phyloP scores from a whole-genome alignment of 2,113 vertebrate species.

The Ciconia stormi region DNA sequence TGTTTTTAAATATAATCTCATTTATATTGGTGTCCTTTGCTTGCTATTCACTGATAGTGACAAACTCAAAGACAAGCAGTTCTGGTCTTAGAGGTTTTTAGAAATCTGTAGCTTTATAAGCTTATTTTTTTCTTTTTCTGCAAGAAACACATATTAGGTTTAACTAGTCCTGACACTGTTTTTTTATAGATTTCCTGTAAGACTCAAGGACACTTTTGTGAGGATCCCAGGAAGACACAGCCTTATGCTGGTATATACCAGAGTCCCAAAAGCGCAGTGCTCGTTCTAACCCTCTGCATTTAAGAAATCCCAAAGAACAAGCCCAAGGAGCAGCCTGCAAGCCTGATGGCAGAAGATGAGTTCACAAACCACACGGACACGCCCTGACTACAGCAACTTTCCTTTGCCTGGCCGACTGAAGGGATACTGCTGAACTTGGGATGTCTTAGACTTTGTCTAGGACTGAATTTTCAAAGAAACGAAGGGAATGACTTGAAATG shows the following conservation, averaged over 20 bases:
- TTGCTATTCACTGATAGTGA: background rate
- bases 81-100: background rate
- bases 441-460: background rate
- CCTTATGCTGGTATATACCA: background rate
- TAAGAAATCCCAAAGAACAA: background rate
- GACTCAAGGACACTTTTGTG: background rate
- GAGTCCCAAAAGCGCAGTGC: background rate
- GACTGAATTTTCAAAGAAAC: background rate
- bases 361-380: background rate
- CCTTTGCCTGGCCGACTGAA: background rate
- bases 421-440: background rate
- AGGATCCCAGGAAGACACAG: background rate
- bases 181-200: background rate
- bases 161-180: background rate
- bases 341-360: background rate
- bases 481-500: background rate
- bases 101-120: background rate
- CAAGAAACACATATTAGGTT: background rate
- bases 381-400: background rate
- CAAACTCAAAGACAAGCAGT: background rate
- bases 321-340: background rate
- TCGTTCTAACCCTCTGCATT: background rate
- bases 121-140: background rate
- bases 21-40: background rate
- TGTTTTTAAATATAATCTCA: background rate